Conservation (phyloP, 2,113 vertebrate species). For the Neolamprologus devosi region DNA sequence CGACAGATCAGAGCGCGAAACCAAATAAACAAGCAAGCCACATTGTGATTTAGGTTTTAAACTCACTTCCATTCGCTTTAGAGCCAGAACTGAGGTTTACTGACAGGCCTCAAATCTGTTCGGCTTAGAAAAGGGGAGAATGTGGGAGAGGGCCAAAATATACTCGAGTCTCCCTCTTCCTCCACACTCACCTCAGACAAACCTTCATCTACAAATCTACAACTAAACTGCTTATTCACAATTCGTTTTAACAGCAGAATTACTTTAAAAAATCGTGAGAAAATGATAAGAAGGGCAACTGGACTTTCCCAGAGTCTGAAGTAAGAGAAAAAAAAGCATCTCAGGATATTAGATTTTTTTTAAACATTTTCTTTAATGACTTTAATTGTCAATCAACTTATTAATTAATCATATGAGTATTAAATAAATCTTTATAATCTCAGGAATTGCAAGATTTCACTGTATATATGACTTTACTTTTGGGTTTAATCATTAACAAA, state of each 20-base stretch:
- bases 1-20: constrained; percentile 28
- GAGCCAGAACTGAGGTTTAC: constrained; percentile 28
- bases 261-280: background rate
- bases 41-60: constrained; percentile 43
- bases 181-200: constrained; percentile 6
- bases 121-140: background rate
- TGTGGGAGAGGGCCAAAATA: constrained; percentile 43
- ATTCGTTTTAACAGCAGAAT: fast-evolving
- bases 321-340: fast-evolving
- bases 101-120: constrained; percentile 27
- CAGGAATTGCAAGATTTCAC: background rate
- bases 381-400: background rate
- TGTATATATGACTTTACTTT: background rate
- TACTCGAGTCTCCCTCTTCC: constrained; percentile 11
- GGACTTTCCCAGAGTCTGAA: background rate
- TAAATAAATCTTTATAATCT: background rate
- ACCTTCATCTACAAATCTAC: constrained; percentile 4
- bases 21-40: constrained; percentile 53
- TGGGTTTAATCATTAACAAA: background rate
- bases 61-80: constrained; percentile 6
- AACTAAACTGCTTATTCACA: background rate
- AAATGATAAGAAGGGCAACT: background rate
- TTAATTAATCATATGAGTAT: background rate
- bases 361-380: background rate
- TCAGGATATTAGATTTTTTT: background rate